phyloP scores from a whole-genome alignment of 2,113 vertebrate species.

The Addax nasomaculatus region DNA sequence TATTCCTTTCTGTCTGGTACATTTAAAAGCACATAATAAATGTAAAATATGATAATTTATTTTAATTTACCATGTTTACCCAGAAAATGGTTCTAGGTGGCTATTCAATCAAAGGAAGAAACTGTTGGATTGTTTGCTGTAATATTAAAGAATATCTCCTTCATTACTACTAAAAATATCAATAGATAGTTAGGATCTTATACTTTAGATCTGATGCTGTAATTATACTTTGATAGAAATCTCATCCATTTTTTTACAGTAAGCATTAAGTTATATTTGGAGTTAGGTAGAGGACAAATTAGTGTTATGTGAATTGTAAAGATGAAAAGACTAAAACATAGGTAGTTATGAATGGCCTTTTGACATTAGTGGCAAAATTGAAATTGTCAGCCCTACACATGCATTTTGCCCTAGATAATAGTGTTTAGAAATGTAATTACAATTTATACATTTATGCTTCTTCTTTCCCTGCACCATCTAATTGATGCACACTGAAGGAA shows the following conservation, averaged over 20 bases:
- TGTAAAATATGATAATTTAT: conserved; percentile 2
- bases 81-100: not conserved
- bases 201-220: not conserved
- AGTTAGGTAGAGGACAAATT: not conserved
- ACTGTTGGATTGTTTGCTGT: not conserved
- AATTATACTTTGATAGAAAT: conserved; percentile 25
- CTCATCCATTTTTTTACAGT: not conserved
- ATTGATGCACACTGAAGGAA: conserved; percentile 86
- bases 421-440: conserved; percentile 53
- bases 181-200: not conserved
- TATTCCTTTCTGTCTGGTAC: not conserved
- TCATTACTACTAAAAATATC: conserved; percentile 7
- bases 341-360: conserved; percentile 2
- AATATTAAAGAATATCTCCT: not conserved
- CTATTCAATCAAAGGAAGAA: not conserved
- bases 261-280: conserved; percentile 28
- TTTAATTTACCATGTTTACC: conserved; percentile 10
- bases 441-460: conserved; percentile 75
- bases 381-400: conserved; percentile 3
- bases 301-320: not conserved
- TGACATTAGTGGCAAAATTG: conserved; percentile 12
- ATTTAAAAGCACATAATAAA: not conserved
- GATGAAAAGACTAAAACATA: not conserved
- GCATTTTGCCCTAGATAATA: conserved; percentile 47
- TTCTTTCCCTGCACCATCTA: conserved; percentile 70